phyloP scores from a whole-genome alignment of 2,797 vertebrate genomes.

The Silurus lanzhouensis region DNA sequence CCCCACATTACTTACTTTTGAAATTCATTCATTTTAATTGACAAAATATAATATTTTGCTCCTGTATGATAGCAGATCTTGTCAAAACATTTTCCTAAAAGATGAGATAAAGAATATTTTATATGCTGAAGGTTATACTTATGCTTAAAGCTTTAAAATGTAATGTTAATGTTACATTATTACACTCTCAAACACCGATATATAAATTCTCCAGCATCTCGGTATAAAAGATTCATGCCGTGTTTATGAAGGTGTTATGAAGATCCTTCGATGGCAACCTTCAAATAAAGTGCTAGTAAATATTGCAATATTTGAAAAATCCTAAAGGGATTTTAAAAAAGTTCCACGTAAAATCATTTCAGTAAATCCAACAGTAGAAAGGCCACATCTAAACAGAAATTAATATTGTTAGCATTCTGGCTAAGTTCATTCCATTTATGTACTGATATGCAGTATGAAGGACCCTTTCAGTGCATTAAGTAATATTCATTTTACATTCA shows the following conservation, averaged over 20 bases:
- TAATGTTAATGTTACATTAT: neutral
- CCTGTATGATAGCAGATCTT: neutral
- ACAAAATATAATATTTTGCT: neutral
- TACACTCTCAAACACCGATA: neutral
- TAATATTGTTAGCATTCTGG: neutral
- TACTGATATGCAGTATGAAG: no score
- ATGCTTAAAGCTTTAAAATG: neutral
- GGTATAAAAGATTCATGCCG: slow-evolving; percentile 7
- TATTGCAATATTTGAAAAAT: slow-evolving; percentile 10
- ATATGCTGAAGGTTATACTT: neutral
- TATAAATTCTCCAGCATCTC: neutral
- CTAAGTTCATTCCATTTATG: neutral
- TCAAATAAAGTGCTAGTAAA: slow-evolving; percentile 2
- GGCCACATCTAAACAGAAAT: neutral
- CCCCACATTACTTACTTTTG: neutral
- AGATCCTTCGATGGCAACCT: neutral
- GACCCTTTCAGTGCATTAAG: neutral
- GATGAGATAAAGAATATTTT: neutral
- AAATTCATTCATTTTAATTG: neutral
- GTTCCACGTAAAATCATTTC: neutral
- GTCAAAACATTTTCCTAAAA: neutral
- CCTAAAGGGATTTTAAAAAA: neutral
- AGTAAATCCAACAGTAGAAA: neutral
- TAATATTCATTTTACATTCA: neutral
- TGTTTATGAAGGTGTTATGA: slow-evolving; percentile 16